Percentiles rank a stretch among this genome's conserved stretches.
Conservation (phyloP, 37 sponge, comb jelly and placozoan species). For the Diacarnus erythraeanus region DNA sequence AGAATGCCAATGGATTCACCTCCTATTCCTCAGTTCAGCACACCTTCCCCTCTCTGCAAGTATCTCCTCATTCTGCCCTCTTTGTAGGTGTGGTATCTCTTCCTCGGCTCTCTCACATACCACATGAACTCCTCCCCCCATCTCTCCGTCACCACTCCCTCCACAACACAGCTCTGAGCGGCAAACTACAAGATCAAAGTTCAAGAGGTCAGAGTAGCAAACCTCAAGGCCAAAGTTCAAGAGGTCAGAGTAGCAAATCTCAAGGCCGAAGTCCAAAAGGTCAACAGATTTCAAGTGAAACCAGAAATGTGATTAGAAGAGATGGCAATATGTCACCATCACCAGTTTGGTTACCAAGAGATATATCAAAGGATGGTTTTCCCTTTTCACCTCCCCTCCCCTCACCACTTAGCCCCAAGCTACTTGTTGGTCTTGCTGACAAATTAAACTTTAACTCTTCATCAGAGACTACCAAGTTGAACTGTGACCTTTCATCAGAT, state of each 20-base stretch:
- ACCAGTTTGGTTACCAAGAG: background rate
- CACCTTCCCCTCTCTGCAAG: slow-evolving; percentile 30
- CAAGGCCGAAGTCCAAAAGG: background rate
- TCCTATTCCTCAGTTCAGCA: slow-evolving; percentile 15
- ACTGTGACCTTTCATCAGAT: background rate
- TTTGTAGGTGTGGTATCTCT: slow-evolving; percentile 30
- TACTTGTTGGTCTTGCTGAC: slow-evolving; percentile 31
- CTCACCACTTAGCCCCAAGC: slow-evolving; percentile 47
- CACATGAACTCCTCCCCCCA: background rate
- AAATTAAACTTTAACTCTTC: background rate
- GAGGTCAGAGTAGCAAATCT: background rate
- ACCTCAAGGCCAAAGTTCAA: background rate
- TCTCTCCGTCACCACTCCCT: background rate
- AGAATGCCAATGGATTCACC: slow-evolving; percentile 37
- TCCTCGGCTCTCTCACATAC: slow-evolving; percentile 40
- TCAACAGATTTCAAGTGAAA: background rate
- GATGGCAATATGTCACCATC: background rate
- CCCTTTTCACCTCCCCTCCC: slow-evolving; percentile 56
- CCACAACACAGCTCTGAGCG: background rate
- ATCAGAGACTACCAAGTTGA: background rate
- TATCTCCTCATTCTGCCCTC: slow-evolving; percentile 19
- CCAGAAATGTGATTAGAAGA: background rate
- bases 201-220: background rate
- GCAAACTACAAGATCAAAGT: background rate
- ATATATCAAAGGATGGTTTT: background rate